Evolutionary conservation across 1,140 invertebrate genomes (phyloP), one percentile per base, ranked within the genome.

Genomic region (Acyrthosiphon pisum): DNA sequence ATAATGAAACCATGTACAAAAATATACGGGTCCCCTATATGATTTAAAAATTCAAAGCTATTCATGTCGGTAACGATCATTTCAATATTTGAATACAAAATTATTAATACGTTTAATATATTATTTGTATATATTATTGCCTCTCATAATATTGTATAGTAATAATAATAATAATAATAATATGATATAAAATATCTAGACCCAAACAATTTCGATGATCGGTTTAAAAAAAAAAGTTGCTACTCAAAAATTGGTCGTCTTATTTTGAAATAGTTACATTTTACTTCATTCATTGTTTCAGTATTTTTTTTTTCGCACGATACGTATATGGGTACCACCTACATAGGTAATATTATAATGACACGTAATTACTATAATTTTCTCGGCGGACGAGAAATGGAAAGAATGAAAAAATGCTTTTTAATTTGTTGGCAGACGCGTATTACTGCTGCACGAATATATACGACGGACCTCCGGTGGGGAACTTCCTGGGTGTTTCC

Each of bases 11-110:
- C 20, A 35, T 87, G 23, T 87, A 26, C 22, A 48, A 76, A 91
- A 76, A 76, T 76, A 91, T 91, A 76, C 90, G 90, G 90, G 90
- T 18, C 90, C 90, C 90, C 90, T 81, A 76, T 76, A 91, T 53
- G 60, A 44, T 53, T 89, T 56, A 88, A 35, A 88, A 50, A 23
- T 50, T 88, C 46, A 50, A 48, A 88, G n/a, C 86, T 35, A 89
- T 56, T 56, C 35, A 37, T 89, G n/a, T 56, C 86, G 84, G 30
- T 37, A 87, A 87, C 46, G 30, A 48, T 87, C 86, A 30, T 87
- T 87, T 44, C 9, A 84, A 83, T 35, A 37, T 84, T 84, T 41
- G 22, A 84, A 84, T 76, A 76, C 60, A 76, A 76, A 76, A 76
- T 35, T 76, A 35, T 76, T 76, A 76, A 76, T 76, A 18, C 60